Evolutionary conservation across 2,888 invertebrate species (phyloP), one percentile per base, ranked within the genome.

Genomic region (Morinoia aosen): DNA sequence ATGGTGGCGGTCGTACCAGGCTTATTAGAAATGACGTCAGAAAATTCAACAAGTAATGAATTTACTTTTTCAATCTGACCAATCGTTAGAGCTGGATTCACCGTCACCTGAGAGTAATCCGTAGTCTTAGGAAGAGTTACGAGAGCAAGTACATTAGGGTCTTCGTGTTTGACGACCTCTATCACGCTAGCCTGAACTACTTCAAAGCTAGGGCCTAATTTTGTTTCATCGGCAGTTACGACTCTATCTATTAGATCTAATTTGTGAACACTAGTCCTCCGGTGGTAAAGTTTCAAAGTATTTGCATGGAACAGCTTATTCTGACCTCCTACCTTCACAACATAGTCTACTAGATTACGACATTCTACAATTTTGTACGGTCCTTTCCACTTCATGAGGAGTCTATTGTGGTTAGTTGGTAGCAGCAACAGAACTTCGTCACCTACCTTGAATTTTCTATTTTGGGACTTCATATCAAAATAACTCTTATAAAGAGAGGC

Each of bases 251-350:
- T 39, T 5, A 90, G 11, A 90, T 90, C 48, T 14, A 90, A 39
- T 39, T 39, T 8, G 39, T 90, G 10, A 7, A 48, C 90, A 14
- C 11, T 48, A 48, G 40, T 25, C 25, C 90, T 8, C 19, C 90
- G 4, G 25, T 90, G 90, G 48, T 90, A 19, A 40, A 90, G 90
- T 40, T 90, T 40, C 4, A 96, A 48, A 95, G 94, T 58, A 88
- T 95, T 96, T 39, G 91, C 91, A 91, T 96, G 96, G 58, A 88
- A 96, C 76, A 96, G 58, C 58, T 96, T 95, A 39, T 58, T n/a
- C 48, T 58, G 64, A 19, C 40, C 61, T 39, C 90, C 39, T n/a
- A 33, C 33, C 33, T 57, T 95, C 12, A 61, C 57, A 8, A 96
- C 19, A 25, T 91, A 58, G 57, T 96, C 91, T 33, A 95, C 95